Evolutionary conservation across 2,113 vertebrate genomes (phyloP).

Genomic region (Tinamus guttatus): DNA sequence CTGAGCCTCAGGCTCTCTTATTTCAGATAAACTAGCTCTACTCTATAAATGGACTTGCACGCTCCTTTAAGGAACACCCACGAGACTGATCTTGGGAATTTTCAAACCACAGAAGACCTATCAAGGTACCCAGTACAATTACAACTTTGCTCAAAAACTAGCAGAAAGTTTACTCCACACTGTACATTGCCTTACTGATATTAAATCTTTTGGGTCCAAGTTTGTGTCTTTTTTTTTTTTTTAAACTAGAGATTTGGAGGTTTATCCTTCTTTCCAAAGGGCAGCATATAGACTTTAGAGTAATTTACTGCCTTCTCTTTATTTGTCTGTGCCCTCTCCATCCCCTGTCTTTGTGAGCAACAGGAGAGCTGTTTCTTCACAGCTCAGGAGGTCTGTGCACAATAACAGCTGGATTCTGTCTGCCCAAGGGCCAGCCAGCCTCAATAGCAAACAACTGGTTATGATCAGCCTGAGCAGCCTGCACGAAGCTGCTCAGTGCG

Average conservation of each 20-base stretch:
- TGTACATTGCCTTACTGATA: not conserved
- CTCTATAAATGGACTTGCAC: not conserved
- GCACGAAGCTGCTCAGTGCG: not conserved
- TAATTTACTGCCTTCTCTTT: not conserved
- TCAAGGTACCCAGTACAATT: not conserved
- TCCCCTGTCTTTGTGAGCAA: not conserved
- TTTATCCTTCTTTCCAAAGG: not conserved
- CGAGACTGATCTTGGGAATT: not conserved
- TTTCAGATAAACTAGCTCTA: not conserved
- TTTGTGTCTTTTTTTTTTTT: not conserved
- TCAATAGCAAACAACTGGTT: constrained; percentile 30
- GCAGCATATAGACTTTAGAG: not conserved
- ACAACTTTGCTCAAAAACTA: not conserved
- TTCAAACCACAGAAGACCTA: not conserved
- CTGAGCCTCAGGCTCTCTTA: not conserved
- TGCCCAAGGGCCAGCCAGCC: not conserved
- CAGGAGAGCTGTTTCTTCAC: not conserved
- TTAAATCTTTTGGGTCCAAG: not conserved
- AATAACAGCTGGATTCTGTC: constrained; percentile 13
- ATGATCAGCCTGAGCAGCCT: constrained; percentile 11
- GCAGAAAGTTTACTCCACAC: not conserved
- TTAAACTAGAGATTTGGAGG: not conserved
- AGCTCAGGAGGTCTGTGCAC: constrained; percentile 10
- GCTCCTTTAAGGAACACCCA: not conserved
- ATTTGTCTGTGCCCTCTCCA: not conserved